Evolutionary conservation across 2,113 vertebrate genomes (phyloP).

Genomic region (Dendrocopos noguchii): DNA sequence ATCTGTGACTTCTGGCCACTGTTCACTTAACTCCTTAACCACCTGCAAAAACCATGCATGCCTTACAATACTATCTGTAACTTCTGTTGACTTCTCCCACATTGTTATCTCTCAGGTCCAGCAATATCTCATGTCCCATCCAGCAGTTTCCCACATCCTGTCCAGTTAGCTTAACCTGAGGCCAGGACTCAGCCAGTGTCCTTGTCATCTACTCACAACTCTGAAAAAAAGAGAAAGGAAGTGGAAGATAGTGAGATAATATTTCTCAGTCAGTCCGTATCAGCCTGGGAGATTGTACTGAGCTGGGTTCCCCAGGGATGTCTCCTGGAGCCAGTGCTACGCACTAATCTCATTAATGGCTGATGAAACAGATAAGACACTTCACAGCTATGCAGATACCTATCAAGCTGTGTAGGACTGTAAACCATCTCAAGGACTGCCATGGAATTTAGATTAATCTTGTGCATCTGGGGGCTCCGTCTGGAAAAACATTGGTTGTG

Average conservation of each 20-base stretch:
- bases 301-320: not conserved
- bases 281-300: not conserved
- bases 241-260: not conserved
- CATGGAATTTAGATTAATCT: not conserved
- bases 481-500: not conserved
- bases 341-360: not conserved
- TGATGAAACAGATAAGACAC: not conserved
- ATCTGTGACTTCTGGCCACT: not conserved
- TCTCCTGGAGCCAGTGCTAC: not conserved
- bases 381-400: not conserved
- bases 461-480: not conserved
- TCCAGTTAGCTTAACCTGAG: not conserved
- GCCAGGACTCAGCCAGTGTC: not conserved
- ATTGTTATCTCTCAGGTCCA: not conserved
- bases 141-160: slow-evolving; percentile 9
- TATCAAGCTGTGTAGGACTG: not conserved
- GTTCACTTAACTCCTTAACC: not conserved
- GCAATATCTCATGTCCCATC: not conserved
- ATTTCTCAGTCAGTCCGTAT: not conserved
- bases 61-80: not conserved
- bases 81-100: not conserved
- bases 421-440: not conserved
- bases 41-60: not conserved
- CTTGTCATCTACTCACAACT: not conserved
- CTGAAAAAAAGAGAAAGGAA: not conserved